Base-by-base conservation (phyloP, 2,888 invertebrate genomes). In the Drosophila flavopinicola region DNA sequence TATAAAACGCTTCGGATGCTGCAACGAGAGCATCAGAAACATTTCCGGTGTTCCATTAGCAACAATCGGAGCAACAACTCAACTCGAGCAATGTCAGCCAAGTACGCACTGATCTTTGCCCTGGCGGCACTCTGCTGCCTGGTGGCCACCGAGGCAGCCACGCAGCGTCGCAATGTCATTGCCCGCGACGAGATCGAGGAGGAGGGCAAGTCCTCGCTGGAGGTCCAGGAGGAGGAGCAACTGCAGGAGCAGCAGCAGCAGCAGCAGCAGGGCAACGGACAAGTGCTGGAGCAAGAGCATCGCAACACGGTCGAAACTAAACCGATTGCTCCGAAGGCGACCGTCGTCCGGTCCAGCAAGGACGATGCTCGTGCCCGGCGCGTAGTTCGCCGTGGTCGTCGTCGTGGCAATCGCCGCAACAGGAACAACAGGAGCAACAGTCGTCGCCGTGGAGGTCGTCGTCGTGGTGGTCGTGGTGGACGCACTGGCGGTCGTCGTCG, bases 101-200 rank as follows among this genome's bases (percentile, higher is more conserved):
- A 85, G 23, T 71, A 51, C 59, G 32, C 70, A 58, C 37, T 83
- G 44, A 73, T 87, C 75, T 82, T 85, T 37, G 85, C 65, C 44
- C 24, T 83, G 48, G 69, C 73, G 58, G 83, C 85, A 0, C 70
- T 83, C n/a, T 87, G 87, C 59, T 87, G 85, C 58, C 75, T 83
- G 64, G 41, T 65, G 30, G 60, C 63, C 32, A 57, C 56, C 15
- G 80, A 83, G 13, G 67, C 77, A 24, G 84, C 84, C 0, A 39
- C 66, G 0, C 67, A 60, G 20, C 84, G 80, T 3, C 71, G 75
- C 25, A 13, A 27, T 10, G 51, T 35, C 10, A 32, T 33, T 11
- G 30, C n/a, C 1, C 69, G 47, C 1, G n/a, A 44, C 32, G 39
- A 5, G 53, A n/a, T 1, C 45, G 17, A 41, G n/a, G 58, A 39